Conservation (phyloP, 1,140 invertebrate species). For the Zaprionus davidi region DNA sequence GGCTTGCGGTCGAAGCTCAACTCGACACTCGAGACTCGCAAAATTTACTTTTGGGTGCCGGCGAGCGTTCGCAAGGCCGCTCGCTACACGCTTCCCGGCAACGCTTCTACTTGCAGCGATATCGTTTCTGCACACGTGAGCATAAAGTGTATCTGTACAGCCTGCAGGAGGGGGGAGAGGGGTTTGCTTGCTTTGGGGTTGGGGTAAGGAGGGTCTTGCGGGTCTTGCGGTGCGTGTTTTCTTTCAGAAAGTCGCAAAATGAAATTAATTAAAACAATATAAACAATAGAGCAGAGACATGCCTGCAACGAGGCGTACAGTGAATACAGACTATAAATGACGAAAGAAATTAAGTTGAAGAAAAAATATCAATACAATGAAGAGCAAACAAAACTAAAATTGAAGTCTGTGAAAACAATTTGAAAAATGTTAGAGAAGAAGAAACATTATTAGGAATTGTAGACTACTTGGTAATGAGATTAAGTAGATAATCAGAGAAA, state of each 20-base stretch:
- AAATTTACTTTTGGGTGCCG: background rate
- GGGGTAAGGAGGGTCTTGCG: background rate
- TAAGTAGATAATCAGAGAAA: too few relatives aligned
- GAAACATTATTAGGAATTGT: too few relatives aligned
- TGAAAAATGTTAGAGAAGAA: too few relatives aligned
- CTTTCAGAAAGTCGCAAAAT: constrained; percentile 61
- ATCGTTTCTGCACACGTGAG: constrained; percentile 70
- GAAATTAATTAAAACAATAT: constrained; percentile 76
- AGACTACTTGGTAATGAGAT: too few relatives aligned
- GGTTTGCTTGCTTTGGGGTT: background rate
- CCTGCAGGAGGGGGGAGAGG: background rate
- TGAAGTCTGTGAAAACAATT: background rate
- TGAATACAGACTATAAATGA: background rate
- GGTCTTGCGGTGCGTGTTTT: constrained; percentile 40
- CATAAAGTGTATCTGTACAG: constrained; percentile 47
- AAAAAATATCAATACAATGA: background rate
- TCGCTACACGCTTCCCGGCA: constrained; percentile 23
- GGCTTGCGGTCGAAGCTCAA: constrained; percentile 58
- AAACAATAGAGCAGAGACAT: constrained; percentile 59
- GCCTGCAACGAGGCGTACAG: constrained; percentile 14
- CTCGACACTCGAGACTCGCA: constrained; percentile 13
- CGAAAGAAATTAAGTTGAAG: background rate
- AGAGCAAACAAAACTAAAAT: background rate
- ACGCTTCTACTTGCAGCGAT: constrained; percentile 28
- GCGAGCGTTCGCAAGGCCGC: background rate